Conservation (phyloP, 2,888 invertebrate species). For the Dryobota labecula region DNA sequence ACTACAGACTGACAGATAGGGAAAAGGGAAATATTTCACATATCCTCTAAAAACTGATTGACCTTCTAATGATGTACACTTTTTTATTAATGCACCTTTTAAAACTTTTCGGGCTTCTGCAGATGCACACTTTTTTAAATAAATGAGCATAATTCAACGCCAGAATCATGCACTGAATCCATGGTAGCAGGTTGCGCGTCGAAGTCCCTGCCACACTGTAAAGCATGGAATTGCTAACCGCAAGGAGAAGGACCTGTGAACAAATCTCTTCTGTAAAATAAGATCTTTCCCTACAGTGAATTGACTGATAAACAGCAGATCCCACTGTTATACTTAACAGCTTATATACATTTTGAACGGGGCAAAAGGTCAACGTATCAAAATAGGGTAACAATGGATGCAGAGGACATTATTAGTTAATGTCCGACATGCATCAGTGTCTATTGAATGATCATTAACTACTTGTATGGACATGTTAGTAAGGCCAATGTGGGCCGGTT, state of each 20-base stretch:
- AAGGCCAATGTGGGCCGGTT: conserved; percentile 15
- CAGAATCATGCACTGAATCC: no score
- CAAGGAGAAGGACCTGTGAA: neutral
- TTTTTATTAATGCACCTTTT: no score
- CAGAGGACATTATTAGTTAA: neutral
- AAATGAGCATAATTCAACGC: no score
- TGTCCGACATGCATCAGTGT: conserved; percentile 17
- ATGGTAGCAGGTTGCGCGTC: no score
- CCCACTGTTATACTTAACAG: neutral
- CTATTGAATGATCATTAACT: conserved; percentile 19
- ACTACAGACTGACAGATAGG: no score
- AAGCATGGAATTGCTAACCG: neutral
- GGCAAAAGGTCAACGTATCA: conserved; percentile 20
- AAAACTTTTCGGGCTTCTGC: no score
- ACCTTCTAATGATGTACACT: no score
- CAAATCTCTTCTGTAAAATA: neutral
- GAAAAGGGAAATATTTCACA: no score
- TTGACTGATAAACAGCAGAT: neutral
- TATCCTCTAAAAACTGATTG: no score
- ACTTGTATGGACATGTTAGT: conserved; percentile 3
- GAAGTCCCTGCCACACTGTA: no score
- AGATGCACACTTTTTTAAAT: no score
- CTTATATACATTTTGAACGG: conserved; percentile 2
- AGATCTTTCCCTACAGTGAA: neutral
- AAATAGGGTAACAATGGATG: conserved; percentile 20